Conservation (phyloP, 2,113 vertebrate genomes). For the Glaucomys volans region DNA sequence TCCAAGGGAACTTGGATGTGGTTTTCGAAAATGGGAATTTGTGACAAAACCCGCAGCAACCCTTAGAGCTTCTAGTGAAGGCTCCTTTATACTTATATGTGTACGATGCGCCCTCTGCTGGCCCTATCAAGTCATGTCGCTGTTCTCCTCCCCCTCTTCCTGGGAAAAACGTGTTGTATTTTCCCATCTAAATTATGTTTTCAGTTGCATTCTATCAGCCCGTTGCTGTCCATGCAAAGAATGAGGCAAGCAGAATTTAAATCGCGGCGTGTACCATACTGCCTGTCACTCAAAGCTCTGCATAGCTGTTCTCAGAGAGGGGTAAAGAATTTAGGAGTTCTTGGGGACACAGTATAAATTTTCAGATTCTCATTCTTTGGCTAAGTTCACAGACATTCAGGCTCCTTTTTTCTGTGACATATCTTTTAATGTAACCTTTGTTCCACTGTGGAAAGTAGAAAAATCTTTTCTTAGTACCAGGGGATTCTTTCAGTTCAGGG, state of each 20-base stretch:
- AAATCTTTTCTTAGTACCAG: constrained; percentile 39
- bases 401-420: neutral
- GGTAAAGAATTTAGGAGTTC: constrained; percentile 62
- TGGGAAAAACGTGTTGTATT: constrained; percentile 69
- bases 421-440: constrained; percentile 47
- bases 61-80: constrained; percentile 19
- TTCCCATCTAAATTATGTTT: constrained; percentile 78
- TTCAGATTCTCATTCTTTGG: constrained; percentile 63
- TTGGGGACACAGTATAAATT: constrained; percentile 26
- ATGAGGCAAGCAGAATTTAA: constrained; percentile 74
- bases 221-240: constrained; percentile 68
- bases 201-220: constrained; percentile 70
- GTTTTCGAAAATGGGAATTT: constrained; percentile 54
- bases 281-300: constrained; percentile 66
- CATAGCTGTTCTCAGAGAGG: constrained; percentile 51
- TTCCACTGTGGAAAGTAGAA: constrained; percentile 1
- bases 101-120: constrained; percentile 87
- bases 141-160: constrained; percentile 43
- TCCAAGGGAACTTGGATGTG: constrained; percentile 14
- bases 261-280: constrained; percentile 31
- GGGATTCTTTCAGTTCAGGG: constrained; percentile 66
- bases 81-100: constrained; percentile 77
- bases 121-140: constrained; percentile 68
- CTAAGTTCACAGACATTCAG: constrained; percentile 15
- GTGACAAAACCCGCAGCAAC: constrained; percentile 60